These are phyloP conservation scores for Sphenopsis melanotis DNA, from an alignment of 2,797 vertebrate species.

Conservation along the genomic window DNA sequence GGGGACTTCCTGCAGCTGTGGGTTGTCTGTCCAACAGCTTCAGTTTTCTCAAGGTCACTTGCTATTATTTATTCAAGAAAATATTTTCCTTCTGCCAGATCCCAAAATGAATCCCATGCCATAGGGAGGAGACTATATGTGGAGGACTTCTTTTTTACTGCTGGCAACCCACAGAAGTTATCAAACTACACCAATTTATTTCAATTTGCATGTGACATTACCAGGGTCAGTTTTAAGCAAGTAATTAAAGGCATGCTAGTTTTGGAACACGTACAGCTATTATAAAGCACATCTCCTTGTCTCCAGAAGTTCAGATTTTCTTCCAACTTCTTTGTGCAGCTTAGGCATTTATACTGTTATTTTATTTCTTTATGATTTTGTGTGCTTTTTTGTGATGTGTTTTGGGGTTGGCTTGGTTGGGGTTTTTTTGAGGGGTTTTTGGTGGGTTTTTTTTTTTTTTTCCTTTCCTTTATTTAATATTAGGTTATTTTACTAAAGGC, in stretches of 20 bases:
- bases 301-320: background rate
- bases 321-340: background rate
- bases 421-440: fast-evolving
- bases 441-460: background rate
- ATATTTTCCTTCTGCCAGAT: background rate
- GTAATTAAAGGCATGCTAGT: background rate
- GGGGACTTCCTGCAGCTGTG: background rate
- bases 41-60: background rate
- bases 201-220: background rate
- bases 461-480: background rate
- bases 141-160: background rate
- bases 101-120: background rate
- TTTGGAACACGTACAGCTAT: background rate
- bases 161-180: background rate
- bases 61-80: background rate
- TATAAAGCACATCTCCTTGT: background rate
- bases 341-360: background rate
- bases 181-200: background rate
- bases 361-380: background rate
- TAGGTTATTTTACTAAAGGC: background rate
- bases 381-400: fast-evolving
- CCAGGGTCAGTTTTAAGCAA: background rate
- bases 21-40: background rate
- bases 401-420: background rate
- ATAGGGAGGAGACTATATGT: background rate